Conservation (phyloP, 2,888 invertebrate species). For the Antheraea yamamai region DNA sequence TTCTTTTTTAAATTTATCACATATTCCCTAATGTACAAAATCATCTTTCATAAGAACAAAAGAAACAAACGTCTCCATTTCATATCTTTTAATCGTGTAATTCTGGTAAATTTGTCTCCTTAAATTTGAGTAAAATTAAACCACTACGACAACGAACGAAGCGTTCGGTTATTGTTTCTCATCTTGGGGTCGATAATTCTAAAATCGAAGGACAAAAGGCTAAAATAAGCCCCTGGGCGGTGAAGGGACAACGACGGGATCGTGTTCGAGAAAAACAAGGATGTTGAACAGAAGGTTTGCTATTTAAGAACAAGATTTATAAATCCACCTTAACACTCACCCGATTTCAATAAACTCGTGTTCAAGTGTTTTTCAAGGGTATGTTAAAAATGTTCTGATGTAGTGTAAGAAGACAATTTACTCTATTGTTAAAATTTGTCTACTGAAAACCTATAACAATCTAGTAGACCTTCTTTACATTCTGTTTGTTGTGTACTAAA, state of each 20-base stretch:
- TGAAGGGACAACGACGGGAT: constrained; percentile 28
- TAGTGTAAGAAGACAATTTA: background rate
- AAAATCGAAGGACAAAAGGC: constrained; percentile 37
- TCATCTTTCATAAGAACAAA: background rate
- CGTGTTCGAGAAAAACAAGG: constrained; percentile 16
- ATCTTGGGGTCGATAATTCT: constrained; percentile 31
- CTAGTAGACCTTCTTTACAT: constrained; percentile 5
- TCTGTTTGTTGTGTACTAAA: constrained; percentile 28
- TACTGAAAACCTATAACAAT: background rate
- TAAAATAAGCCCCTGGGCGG: constrained; percentile 32
- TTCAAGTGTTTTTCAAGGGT: background rate
- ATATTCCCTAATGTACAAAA: background rate
- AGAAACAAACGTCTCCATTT: background rate
- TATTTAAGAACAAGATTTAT: background rate
- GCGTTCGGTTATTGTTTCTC: constrained; percentile 35
- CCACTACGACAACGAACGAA: constrained; percentile 34
- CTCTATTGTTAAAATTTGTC: background rate
- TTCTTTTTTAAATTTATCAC: background rate
- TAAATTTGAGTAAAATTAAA: constrained; percentile 18
- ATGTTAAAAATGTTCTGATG: background rate
- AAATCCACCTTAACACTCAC: too few relatives aligned
- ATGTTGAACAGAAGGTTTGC: constrained; percentile 10
- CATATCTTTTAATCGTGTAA: background rate
- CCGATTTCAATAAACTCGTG: too few relatives aligned
- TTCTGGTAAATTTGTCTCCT: constrained; percentile 7